Evolutionary conservation across 2,113 vertebrate genomes (phyloP), one percentile per base, ranked within the genome.

Genomic region (Tylochromis polylepis): DNA sequence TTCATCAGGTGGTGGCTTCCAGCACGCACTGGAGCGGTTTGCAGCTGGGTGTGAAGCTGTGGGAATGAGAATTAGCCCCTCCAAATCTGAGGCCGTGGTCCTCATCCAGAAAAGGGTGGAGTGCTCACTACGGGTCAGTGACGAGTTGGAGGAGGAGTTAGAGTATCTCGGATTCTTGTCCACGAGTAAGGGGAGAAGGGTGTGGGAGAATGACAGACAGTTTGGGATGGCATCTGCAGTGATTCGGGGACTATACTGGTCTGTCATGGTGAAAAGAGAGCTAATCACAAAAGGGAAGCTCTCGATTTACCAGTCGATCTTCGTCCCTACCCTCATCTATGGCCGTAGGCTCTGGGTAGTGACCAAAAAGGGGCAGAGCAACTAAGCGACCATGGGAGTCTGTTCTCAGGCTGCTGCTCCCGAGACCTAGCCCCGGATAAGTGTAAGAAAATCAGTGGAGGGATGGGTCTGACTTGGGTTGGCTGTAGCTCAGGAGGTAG

Each of bases 261-360:
- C 2, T 65, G 60, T 38, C 60, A 38, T 12, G 18, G 18, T 36
- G 31, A 65, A 65, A 4, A 65, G 60, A 65, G 60, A 65, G 20
- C 20, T 65, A 34, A 65, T 65, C 34, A 65, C 60, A 65, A 4
- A 65, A 65, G 18, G 0, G 2, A 65, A 65, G 60, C 60, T 65
- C 60, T 12, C 0, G 0, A 65, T 65, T 1, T 65, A n/a, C 60
- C 38, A 34, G 11, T 1, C 2, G 0, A 8, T 38, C 60, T 65
- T 38, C 10, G 20, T 65, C 60, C 62, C 20, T 67, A 67, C 62
- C 34, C 34, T 67, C 34, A 67, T 34, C 62, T 67, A 8, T 67
- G 34, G 0, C 38, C 62, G 22, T 0, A 22, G 11, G 38, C 34
- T 38, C 6, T 1, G 11, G 16, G 62, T 67, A 65, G 62, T 67